Conservation (phyloP, 2,888 invertebrate species). For the Erebia aethiops region DNA sequence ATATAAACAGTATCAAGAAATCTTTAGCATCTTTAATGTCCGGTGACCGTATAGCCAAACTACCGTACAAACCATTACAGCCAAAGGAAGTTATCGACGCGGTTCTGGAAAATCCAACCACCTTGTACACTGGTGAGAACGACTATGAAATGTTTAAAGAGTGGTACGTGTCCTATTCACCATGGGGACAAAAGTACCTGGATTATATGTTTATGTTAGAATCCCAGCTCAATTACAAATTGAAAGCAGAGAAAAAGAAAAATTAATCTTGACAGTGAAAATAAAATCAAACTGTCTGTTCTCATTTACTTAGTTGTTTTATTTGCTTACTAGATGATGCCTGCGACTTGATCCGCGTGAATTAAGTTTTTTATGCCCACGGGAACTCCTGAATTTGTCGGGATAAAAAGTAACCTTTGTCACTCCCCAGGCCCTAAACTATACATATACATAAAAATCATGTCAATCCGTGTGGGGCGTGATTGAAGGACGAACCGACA, state of each 20-base stretch:
- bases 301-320: background rate
- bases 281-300: too few species aligned
- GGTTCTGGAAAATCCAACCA: slow-evolving; percentile 59
- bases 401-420: too few species aligned
- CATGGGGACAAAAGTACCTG: slow-evolving; percentile 58
- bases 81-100: slow-evolving; percentile 77
- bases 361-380: too few species aligned
- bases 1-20: slow-evolving; percentile 74
- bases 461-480: too few species aligned
- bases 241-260: slow-evolving; percentile 67
- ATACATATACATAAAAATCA: too few species aligned
- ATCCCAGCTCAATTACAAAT: slow-evolving; percentile 59
- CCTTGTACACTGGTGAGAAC: slow-evolving; percentile 62
- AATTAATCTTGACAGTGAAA: slow-evolving; percentile 32
- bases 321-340: too few species aligned
- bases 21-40: slow-evolving; percentile 70
- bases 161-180: slow-evolving; percentile 74
- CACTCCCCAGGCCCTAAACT: too few species aligned
- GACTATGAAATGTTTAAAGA: slow-evolving; percentile 73
- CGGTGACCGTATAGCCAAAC: slow-evolving; percentile 75
- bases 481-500: too few species aligned
- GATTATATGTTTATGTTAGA: slow-evolving; percentile 64
- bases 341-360: too few species aligned
- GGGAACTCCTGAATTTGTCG: too few species aligned
- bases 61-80: slow-evolving; percentile 78